Conservation (phyloP, 2,797 vertebrate species). For the Macropus fuliginosus region DNA sequence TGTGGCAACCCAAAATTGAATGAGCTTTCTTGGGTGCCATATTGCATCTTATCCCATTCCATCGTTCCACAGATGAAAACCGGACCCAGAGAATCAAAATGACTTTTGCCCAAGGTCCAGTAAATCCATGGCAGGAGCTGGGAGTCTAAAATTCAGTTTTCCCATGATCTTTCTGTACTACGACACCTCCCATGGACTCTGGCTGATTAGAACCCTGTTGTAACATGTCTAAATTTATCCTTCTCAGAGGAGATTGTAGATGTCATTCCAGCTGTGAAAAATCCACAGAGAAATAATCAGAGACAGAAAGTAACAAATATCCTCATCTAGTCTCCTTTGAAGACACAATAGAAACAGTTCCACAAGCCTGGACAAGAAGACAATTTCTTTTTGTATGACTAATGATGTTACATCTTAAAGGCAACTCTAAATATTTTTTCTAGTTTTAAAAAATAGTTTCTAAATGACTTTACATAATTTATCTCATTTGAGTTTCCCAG, state of each 20-base stretch:
- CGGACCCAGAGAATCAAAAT: background rate
- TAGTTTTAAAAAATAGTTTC: background rate
- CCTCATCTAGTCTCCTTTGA: background rate
- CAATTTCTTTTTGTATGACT: background rate
- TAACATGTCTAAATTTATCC: slow-evolving; percentile 27
- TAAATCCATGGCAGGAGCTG: background rate
- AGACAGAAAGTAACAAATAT: background rate
- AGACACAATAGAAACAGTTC: background rate
- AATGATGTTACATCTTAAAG: background rate
- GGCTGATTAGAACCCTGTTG: background rate
- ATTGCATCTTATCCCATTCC: background rate
- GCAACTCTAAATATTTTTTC: background rate
- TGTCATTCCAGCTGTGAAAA: slow-evolving; percentile 12
- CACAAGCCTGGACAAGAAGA: background rate
- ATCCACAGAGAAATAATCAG: slow-evolving; percentile 13
- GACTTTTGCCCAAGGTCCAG: background rate
- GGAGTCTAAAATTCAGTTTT: background rate
- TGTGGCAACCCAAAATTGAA: background rate
- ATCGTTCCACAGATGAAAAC: background rate
- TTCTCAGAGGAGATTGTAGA: slow-evolving; percentile 12
- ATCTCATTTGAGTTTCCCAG: slow-evolving; percentile 19
- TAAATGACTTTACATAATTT: slow-evolving; percentile 28
- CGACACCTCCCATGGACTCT: background rate
- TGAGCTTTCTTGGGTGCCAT: background rate
- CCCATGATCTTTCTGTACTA: background rate